Conservation (phyloP, 2,797 vertebrate species). For the Taenioides sp. region DNA sequence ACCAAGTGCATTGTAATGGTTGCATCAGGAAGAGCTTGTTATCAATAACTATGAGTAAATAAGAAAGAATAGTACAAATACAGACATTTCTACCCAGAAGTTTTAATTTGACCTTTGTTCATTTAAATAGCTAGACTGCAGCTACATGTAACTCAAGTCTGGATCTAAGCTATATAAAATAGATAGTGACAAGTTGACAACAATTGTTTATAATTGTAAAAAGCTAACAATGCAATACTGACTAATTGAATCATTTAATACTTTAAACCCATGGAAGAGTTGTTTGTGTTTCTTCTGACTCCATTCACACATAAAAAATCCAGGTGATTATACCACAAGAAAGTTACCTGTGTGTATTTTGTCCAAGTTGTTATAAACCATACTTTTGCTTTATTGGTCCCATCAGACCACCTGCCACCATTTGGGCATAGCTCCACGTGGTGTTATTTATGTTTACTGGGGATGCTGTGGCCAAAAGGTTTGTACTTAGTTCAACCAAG, state of each 20-base stretch:
- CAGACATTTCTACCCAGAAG: not conserved
- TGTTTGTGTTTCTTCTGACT: conserved; percentile 65
- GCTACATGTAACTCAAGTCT: not conserved
- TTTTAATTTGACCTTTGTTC: not conserved
- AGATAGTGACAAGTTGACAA: not conserved
- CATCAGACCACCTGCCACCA: conserved; percentile 55
- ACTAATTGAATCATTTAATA: conserved; percentile 4
- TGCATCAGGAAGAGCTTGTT: not conserved
- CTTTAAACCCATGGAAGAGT: conserved; percentile 58
- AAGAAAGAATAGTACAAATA: not conserved
- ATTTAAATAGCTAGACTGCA: not conserved
- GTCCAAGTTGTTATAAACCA: conserved; percentile 66
- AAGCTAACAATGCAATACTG: not conserved
- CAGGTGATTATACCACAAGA: conserved; percentile 71
- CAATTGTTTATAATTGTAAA: not conserved
- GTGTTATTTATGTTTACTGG: conserved; percentile 73
- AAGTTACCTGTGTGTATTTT: conserved; percentile 63
- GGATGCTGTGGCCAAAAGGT: conserved; percentile 62
- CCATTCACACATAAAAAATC: conserved; percentile 66
- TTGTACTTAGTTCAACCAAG: conserved; percentile 63
- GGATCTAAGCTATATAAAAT: not conserved
- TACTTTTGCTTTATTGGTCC: conserved; percentile 63
- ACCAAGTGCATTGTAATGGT: not conserved
- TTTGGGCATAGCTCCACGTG: conserved; percentile 52
- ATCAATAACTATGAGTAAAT: not conserved